phyloP scores from a whole-genome alignment of 2,888 invertebrate species.

The Scaptomyza polygonia region DNA sequence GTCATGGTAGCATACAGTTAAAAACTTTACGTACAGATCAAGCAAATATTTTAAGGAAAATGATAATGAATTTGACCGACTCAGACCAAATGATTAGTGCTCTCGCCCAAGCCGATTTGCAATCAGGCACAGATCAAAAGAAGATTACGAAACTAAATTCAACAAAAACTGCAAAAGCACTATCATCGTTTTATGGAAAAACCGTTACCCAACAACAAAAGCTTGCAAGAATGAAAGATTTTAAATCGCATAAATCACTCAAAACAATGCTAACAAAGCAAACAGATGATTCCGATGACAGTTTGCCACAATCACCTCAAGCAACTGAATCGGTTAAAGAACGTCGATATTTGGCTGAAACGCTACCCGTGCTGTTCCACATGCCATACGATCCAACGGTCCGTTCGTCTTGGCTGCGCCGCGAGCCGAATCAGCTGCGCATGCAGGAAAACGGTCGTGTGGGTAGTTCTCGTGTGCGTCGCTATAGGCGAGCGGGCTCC shows the following conservation, averaged over 20 bases:
- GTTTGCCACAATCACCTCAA: no score
- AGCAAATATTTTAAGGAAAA: constrained; percentile 4
- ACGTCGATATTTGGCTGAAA: constrained; percentile 1
- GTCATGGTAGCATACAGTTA: constrained; percentile 23
- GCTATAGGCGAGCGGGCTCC: constrained; percentile 4
- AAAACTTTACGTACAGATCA: background rate
- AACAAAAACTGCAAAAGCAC: no score
- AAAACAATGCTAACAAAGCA: background rate
- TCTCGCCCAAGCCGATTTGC: background rate
- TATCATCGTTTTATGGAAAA: constrained; percentile 19
- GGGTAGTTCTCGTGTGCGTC: background rate
- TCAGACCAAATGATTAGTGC: constrained; percentile 2
- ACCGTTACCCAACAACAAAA: constrained; percentile 7
- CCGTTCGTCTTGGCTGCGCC: constrained; percentile 22
- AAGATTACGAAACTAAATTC: rapidly evolving
- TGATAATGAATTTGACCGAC: constrained; percentile 7
- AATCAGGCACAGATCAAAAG: no score
- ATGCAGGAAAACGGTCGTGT: constrained; percentile 1
- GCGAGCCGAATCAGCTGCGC: constrained; percentile 22
- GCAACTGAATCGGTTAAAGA: background rate
- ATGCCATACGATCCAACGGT: constrained; percentile 8
- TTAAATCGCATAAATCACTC: background rate
- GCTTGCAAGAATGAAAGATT: no score
- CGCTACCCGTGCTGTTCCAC: constrained; percentile 11
- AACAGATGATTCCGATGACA: background rate